These are phyloP conservation scores for Taenioides sp. DNA, from an alignment of 2,797 vertebrate genomes.

Conservation along the genomic window DNA sequence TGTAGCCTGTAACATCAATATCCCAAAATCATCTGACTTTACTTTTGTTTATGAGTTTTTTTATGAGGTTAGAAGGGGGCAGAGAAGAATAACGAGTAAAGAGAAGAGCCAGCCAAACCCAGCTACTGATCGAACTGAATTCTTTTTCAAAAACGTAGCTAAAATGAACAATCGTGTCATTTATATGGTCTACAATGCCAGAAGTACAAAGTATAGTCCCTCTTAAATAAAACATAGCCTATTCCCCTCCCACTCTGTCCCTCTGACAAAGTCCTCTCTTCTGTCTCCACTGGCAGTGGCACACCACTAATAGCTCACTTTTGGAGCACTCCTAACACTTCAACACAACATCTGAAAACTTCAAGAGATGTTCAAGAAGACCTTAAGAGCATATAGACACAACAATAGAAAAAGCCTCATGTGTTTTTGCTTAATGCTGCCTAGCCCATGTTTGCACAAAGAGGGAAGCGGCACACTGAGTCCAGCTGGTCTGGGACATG, in stretches of 20 bases:
- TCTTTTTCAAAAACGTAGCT: neutral
- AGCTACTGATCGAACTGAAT: too few relatives aligned
- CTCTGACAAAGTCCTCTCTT: neutral
- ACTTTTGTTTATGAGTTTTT: slow-evolving; percentile 62
- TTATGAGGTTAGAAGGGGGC: slow-evolving; percentile 57
- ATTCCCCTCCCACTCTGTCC: too few relatives aligned
- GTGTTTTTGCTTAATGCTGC: slow-evolving; percentile 63
- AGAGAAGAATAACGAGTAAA: slow-evolving; percentile 30
- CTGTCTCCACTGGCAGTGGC: slow-evolving; percentile 16
- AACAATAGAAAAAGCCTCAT: slow-evolving; percentile 48
- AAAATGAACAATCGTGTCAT: too few relatives aligned
- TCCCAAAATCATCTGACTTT: slow-evolving; percentile 59
- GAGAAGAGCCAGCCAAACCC: neutral
- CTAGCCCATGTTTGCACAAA: slow-evolving; percentile 58
- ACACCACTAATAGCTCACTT: slow-evolving; percentile 35
- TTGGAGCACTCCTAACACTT: slow-evolving; percentile 19
- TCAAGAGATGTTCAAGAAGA: slow-evolving; percentile 20
- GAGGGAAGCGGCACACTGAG: slow-evolving; percentile 61
- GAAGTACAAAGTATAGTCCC: neutral
- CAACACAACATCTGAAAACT: slow-evolving; percentile 16
- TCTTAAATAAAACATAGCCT: neutral
- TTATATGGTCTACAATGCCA: neutral
- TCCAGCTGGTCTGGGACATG: slow-evolving; percentile 64
- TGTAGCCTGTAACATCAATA: neutral
- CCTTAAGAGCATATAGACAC: slow-evolving; percentile 29